phyloP scores from a whole-genome alignment of 2,113 vertebrate genomes.

The Xyrauchen texanus region DNA sequence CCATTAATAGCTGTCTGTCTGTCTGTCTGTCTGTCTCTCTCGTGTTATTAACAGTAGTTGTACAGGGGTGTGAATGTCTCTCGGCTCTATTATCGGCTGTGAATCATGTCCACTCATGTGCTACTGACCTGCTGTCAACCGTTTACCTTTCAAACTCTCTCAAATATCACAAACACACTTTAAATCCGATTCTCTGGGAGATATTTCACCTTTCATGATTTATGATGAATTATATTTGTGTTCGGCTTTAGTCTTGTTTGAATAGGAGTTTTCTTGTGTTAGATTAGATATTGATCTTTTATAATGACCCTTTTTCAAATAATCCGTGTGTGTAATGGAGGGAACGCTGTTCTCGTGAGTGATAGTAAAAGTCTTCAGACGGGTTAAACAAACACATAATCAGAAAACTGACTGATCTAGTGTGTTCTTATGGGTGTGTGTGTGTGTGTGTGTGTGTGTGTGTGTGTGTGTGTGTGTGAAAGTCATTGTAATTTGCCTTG shows the following conservation, averaged over 20 bases:
- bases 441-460: background rate
- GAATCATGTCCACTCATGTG: background rate
- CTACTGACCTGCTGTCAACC: background rate
- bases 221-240: too few relatives aligned
- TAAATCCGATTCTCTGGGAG: background rate
- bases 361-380: background rate
- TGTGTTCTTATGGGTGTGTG: background rate
- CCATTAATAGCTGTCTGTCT: slow-evolving; percentile 59
- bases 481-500: too few relatives aligned
- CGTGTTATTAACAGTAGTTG: background rate
- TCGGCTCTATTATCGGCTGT: background rate
- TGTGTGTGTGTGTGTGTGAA: background rate
- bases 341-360: background rate
- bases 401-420: background rate
- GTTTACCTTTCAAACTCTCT: background rate
- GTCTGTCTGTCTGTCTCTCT: slow-evolving; percentile 45
- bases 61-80: slow-evolving; percentile 39
- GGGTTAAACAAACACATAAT: slow-evolving; percentile 1
- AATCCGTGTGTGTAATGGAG: too few relatives aligned
- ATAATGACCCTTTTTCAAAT: slow-evolving; percentile 10
- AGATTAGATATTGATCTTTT: slow-evolving; percentile 20
- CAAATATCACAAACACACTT: background rate
- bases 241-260: background rate
- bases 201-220: too few relatives aligned
- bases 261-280: slow-evolving; percentile 5